Base-by-base conservation (phyloP, 2,113 vertebrate genomes). In the Desmodus rotundus region DNA sequence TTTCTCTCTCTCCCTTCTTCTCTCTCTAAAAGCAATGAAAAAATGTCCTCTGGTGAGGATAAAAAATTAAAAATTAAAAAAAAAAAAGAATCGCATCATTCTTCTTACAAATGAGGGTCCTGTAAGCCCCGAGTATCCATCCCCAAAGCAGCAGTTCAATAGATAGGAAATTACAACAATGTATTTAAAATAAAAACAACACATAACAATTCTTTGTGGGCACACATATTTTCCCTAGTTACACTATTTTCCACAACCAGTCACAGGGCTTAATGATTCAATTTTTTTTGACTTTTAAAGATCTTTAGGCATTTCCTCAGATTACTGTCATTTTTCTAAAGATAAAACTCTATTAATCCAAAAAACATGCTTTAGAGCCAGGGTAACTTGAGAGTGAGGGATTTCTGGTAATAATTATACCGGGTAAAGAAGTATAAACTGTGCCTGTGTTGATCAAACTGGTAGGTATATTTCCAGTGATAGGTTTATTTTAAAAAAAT, bases 161-260 rank as follows among this genome's bases (percentile, higher is more conserved):
- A 67, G 15, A 47, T 65, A 77, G 15, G 24, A 91, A 78, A 61
- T 89, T 74, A 88, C 5, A 77, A 5, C 68, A 73, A 94, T 70
- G 5, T 83, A 54, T n/a, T 82, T 92, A 31, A 45, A 93, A 81
- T 58, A 22, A 87, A 92, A 96, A 90, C 86, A 56, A 82, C 41
- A 68, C 7, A 12, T 89, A 28, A 8, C 41, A 50, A 74, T 70
- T 95, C 31, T 92, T 87, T 73, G 26, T 65, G 70, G 76, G 13
- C 63, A 80, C 28, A 92, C 63, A 80, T 24, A 92, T 70, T 92
- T 82, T 50, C 19, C 17, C 19, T 87, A 50, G 16, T 22, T 89
- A 13, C 24, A 50, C 33, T 88, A 67, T 61, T 86, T 58, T 63
- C 52, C 67, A 82, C 77, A 94, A 81, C 12, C 43, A 85, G 38